Conservation (phyloP, 2,888 invertebrate species). For the Chrysolina americana region DNA sequence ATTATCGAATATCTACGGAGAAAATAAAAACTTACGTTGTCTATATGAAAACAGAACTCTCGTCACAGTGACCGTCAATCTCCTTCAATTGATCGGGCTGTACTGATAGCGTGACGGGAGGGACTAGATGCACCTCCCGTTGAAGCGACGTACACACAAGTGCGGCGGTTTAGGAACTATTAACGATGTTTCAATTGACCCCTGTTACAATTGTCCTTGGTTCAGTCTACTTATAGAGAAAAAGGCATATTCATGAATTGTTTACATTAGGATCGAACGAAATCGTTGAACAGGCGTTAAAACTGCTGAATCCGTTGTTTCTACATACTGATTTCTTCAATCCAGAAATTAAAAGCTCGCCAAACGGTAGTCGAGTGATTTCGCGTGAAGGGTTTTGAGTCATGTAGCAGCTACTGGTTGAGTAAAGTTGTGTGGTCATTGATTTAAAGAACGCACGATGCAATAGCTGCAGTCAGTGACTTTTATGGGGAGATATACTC, state of each 20-base stretch:
- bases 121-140: too few relatives aligned
- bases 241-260: constrained; percentile 1
- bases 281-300: constrained; percentile 14
- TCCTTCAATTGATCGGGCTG: too few relatives aligned
- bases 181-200: too few relatives aligned
- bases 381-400: constrained; percentile 26
- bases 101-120: too few relatives aligned
- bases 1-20: too few relatives aligned
- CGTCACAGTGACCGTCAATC: too few relatives aligned
- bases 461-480: constrained; percentile 28
- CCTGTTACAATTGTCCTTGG: too few relatives aligned
- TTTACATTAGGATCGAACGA: constrained; percentile 9
- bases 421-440: constrained; percentile 14
- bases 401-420: constrained; percentile 23
- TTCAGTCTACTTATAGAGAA: too few relatives aligned
- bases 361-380: constrained; percentile 24
- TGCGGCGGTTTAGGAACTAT: too few relatives aligned
- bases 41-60: too few relatives aligned
- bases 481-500: constrained; percentile 16
- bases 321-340: constrained; percentile 24
- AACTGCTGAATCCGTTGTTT: constrained; percentile 49
- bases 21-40: too few relatives aligned
- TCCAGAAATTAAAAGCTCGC: constrained; percentile 19
- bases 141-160: too few relatives aligned
- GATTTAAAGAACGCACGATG: constrained; percentile 14